phyloP scores from a whole-genome alignment of 2,797 vertebrate genomes.

The Meda fulgida region DNA sequence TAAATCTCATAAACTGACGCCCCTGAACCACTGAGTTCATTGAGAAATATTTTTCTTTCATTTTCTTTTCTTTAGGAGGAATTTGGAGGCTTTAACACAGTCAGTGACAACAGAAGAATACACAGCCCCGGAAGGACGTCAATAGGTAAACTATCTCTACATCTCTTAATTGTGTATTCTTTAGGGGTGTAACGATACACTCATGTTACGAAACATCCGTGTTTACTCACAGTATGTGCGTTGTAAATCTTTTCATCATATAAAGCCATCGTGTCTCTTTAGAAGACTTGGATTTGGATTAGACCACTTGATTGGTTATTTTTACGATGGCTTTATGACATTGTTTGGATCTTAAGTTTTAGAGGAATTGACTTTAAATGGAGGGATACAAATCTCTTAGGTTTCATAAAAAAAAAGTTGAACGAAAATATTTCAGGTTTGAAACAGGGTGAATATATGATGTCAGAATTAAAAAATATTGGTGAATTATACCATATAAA shows the following conservation, averaged over 20 bases:
- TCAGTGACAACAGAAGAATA: slow-evolving; percentile 89
- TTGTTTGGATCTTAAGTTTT: background rate
- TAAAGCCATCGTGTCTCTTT: too few species aligned
- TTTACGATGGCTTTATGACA: background rate
- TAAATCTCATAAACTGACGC: background rate
- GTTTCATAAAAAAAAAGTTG: background rate
- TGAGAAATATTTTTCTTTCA: background rate
- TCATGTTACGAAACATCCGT: too few species aligned
- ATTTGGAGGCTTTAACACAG: slow-evolving; percentile 92
- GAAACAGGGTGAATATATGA: background rate
- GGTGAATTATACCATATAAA: too few species aligned
- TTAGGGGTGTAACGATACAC: background rate
- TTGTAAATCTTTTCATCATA: too few species aligned
- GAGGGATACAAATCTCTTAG: too few species aligned
- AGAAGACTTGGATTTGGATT: too few species aligned
- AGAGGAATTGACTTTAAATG: background rate
- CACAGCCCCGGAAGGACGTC: slow-evolving; percentile 84
- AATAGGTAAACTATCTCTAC: slow-evolving; percentile 79
- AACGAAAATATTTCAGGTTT: background rate
- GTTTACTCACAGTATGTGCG: too few species aligned
- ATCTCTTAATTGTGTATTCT: background rate
- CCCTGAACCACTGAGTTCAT: background rate
- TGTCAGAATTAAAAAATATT: background rate
- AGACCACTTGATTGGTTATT: background rate
- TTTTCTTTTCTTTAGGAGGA: slow-evolving; percentile 85